Evolutionary conservation across 2,113 vertebrate species (phyloP).

Genomic region (Pollimyrus isidori): DNA sequence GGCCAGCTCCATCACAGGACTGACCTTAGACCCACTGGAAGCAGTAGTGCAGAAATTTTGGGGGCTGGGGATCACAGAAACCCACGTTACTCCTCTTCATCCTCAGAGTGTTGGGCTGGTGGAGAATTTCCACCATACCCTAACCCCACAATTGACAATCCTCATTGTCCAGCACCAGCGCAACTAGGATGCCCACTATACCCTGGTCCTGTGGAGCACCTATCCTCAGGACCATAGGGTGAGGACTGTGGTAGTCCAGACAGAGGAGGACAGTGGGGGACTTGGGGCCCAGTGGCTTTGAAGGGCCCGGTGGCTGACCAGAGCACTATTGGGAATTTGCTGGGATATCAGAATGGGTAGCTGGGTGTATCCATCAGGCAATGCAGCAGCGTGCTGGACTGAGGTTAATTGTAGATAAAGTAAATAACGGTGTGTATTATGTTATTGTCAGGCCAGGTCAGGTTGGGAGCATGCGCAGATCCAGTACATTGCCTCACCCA

Average conservation of each 20-base stretch:
- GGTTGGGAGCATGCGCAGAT: too few relatives aligned
- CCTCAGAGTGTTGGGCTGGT: too few relatives aligned
- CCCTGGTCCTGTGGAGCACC: background rate
- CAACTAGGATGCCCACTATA: too few relatives aligned
- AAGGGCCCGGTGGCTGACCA: background rate
- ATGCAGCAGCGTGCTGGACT: background rate
- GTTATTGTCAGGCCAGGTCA: background rate
- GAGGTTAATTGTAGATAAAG: background rate
- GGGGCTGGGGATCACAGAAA: too few relatives aligned
- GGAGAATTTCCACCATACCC: too few relatives aligned
- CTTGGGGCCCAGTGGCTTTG: background rate
- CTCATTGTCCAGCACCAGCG: too few relatives aligned
- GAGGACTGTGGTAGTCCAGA: background rate
- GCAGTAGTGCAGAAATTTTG: too few relatives aligned
- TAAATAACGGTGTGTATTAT: background rate
- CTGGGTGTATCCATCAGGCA: background rate
- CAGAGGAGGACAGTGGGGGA: background rate
- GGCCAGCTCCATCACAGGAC: too few relatives aligned
- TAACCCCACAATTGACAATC: too few relatives aligned
- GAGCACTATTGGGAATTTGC: background rate
- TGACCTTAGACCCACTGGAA: too few relatives aligned
- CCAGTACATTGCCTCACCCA: too few relatives aligned
- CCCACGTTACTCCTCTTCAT: too few relatives aligned
- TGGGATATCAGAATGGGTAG: background rate
- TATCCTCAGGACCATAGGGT: background rate